phyloP scores from a whole-genome alignment of 2,797 vertebrate genomes.

The Tragopan temminckii region DNA sequence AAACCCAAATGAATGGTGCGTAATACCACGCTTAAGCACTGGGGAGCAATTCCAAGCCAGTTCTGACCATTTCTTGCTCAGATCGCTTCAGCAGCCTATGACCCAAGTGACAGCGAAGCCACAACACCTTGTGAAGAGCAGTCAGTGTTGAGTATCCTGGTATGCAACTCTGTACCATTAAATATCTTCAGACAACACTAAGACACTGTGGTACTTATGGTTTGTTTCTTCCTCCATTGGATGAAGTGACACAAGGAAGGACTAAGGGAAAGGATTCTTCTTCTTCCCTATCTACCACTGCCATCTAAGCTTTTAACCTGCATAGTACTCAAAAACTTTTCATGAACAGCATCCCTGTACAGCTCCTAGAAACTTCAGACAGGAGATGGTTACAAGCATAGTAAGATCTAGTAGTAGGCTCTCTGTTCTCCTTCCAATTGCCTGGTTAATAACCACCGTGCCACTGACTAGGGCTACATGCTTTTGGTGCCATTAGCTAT shows the following conservation, averaged over 20 bases:
- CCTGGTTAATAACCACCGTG: constrained; percentile 1
- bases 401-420: constrained; percentile 14
- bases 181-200: constrained; percentile 1
- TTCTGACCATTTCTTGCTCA: background rate
- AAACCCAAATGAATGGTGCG: background rate
- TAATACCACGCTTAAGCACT: background rate
- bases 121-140: background rate
- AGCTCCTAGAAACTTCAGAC: constrained; percentile 2
- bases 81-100: background rate
- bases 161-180: constrained; percentile 23
- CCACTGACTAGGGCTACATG: constrained; percentile 25
- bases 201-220: background rate
- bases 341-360: background rate
- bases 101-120: background rate
- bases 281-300: background rate
- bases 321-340: constrained; percentile 54
- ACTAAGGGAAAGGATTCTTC: background rate
- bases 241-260: constrained; percentile 21
- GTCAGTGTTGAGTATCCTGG: background rate
- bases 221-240: background rate
- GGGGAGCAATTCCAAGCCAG: background rate
- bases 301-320: constrained; percentile 43
- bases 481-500: constrained; percentile 8
- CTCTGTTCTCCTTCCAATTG: constrained; percentile 13
- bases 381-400: constrained; percentile 24